Evolutionary conservation across 23 tunicate species (phyloP).

Genomic region (Oikopleura albicans): DNA sequence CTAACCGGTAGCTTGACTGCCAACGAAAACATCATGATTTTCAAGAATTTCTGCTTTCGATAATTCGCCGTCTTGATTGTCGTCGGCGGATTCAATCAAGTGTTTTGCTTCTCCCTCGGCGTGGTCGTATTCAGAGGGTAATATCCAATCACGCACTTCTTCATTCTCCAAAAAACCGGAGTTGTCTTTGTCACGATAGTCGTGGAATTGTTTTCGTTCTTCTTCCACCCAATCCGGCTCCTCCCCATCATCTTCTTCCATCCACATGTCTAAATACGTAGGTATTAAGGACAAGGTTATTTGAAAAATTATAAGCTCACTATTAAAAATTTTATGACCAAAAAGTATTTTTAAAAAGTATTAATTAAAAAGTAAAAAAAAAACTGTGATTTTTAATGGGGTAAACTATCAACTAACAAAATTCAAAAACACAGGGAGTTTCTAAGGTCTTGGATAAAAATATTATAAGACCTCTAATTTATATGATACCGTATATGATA

Average conservation of each 20-base stretch:
- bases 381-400: too few relatives aligned
- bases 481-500: too few relatives aligned
- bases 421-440: too few relatives aligned
- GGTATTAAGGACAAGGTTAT: too few relatives aligned
- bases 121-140: constrained; percentile 51
- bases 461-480: too few relatives aligned
- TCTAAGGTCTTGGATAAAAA: too few relatives aligned
- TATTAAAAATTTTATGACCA: neutral
- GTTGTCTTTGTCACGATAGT: constrained; percentile 23
- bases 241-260: constrained; percentile 36
- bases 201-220: constrained; percentile 45
- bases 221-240: constrained; percentile 91
- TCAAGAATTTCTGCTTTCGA: constrained; percentile 41
- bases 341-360: neutral
- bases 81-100: constrained; percentile 30
- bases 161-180: constrained; percentile 24
- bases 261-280: constrained; percentile 21
- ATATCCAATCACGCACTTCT: constrained; percentile 62
- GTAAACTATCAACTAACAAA: too few relatives aligned
- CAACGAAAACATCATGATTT: constrained; percentile 70
- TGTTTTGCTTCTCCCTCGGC: constrained; percentile 70
- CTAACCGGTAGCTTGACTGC: constrained; percentile 53
- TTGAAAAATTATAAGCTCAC: neutral
- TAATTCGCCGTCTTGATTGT: constrained; percentile 33
- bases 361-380: too few relatives aligned